These are phyloP conservation scores for Xyliphius kryptos DNA, from an alignment of 2,113 vertebrate species.

Conservation along the genomic window DNA sequence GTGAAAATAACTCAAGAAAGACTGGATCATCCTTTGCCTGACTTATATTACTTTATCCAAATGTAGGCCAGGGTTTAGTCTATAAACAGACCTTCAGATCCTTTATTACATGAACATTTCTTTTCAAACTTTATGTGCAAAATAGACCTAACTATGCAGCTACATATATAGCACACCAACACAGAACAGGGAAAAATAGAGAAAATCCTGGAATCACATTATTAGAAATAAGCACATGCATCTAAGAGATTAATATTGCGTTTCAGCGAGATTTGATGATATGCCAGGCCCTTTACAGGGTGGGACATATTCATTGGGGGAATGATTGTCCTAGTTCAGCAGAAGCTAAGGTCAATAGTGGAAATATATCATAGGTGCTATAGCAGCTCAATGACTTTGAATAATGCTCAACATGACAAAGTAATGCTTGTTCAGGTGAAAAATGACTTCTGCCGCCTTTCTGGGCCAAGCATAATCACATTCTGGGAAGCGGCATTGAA, in stretches of 20 bases:
- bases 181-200: conserved; percentile 1
- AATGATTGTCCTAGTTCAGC: conserved; percentile 71
- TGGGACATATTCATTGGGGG: conserved; percentile 38
- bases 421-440: conserved; percentile 69
- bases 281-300: conserved; percentile 22
- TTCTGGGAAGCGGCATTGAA: conserved; percentile 43
- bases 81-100: conserved; percentile 20
- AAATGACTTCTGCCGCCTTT: conserved; percentile 60
- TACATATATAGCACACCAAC: conserved; percentile 31
- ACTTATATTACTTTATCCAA: conserved; percentile 65
- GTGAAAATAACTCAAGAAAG: conserved; percentile 72
- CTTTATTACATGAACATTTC: not conserved
- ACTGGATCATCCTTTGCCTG: conserved; percentile 79
- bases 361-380: conserved; percentile 56
- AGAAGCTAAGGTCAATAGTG: conserved; percentile 55
- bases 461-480: conserved; percentile 66
- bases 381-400: conserved; percentile 47
- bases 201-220: not conserved
- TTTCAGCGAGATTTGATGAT: conserved; percentile 18
- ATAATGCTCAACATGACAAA: conserved; percentile 62
- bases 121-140: too few species aligned
- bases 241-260: conserved; percentile 36
- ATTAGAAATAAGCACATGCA: conserved; percentile 11
- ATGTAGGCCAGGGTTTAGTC: conserved; percentile 28
- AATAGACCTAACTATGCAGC: not conserved